These are phyloP conservation scores for Lampris incognitus DNA, from an alignment of 2,113 vertebrate species.

Conservation along the genomic window DNA sequence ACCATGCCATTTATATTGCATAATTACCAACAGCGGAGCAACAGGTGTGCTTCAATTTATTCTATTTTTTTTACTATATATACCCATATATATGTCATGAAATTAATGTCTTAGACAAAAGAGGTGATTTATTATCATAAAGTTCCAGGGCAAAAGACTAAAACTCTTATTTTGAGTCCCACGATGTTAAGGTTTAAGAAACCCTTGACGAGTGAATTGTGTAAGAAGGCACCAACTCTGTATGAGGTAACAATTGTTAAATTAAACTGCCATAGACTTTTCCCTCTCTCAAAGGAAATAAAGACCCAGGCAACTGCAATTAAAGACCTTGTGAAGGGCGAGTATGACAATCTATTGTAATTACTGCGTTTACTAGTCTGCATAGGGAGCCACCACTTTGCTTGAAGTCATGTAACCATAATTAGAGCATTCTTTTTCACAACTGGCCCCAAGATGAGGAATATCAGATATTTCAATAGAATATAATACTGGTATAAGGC, in stretches of 20 bases:
- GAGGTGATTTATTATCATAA: no score
- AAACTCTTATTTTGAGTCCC: conserved; percentile 29
- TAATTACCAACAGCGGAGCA: neutral
- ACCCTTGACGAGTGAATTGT: conserved; percentile 11
- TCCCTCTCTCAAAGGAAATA: neutral
- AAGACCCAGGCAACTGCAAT: neutral
- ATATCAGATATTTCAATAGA: neutral
- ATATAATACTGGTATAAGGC: neutral
- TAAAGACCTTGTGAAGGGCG: conserved; percentile 9
- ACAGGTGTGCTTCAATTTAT: conserved; percentile 13
- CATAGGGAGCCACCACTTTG: neutral
- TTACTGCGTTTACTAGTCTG: neutral
- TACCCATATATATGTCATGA: no score
- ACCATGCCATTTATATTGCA: neutral
- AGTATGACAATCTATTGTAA: neutral
- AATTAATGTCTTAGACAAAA: no score
- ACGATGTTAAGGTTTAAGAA: conserved; percentile 24
- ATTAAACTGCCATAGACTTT: neutral
- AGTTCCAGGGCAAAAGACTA: conserved; percentile 16
- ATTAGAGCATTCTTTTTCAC: neutral
- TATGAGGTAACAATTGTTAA: conserved; percentile 13
- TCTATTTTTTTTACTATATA: neutral
- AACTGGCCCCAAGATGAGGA: neutral
- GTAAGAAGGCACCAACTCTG: neutral
- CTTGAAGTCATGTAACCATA: neutral